Conservation (phyloP, 2,888 invertebrate species). For the Tuta absoluta region DNA sequence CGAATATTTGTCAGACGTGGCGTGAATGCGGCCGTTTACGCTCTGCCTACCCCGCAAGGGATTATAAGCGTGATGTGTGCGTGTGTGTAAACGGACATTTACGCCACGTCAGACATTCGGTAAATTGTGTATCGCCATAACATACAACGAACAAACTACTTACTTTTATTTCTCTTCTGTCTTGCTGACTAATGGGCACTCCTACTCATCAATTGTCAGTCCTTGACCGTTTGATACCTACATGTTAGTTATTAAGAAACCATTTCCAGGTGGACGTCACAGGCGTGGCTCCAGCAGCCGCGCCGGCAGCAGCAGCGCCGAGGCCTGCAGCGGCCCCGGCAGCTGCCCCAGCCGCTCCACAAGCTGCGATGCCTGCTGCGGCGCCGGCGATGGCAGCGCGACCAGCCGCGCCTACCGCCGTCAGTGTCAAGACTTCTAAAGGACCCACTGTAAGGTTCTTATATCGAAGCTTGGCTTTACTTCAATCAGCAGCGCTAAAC, state of each 20-base stretch:
- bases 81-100: too few relatives aligned
- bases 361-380: constrained; percentile 66
- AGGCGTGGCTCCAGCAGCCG: constrained; percentile 62
- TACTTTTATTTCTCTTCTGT: too few relatives aligned
- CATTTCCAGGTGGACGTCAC: constrained; percentile 60
- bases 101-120: too few relatives aligned
- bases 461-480: neutral
- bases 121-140: too few relatives aligned
- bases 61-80: too few relatives aligned
- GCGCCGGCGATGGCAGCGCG: constrained; percentile 85
- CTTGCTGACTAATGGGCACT: too few relatives aligned
- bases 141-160: too few relatives aligned
- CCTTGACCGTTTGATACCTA: neutral
- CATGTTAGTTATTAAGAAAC: neutral
- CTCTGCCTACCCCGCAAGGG: too few relatives aligned
- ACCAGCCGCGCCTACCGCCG: constrained; percentile 77
- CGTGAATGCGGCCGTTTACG: too few relatives aligned
- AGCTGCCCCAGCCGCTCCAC: constrained; percentile 56
- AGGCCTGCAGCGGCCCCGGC: constrained; percentile 56
- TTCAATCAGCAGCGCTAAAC: too few relatives aligned
- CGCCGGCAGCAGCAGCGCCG: constrained; percentile 64
- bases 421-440: constrained; percentile 35
- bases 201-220: neutral
- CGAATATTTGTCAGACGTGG: too few relatives aligned
- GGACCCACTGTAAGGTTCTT: constrained; percentile 44